Percentiles rank a stretch among this genome's conserved stretches.
Evolutionary conservation across 2,888 invertebrate species (phyloP).

Genomic region (Parelbella ahira): DNA sequence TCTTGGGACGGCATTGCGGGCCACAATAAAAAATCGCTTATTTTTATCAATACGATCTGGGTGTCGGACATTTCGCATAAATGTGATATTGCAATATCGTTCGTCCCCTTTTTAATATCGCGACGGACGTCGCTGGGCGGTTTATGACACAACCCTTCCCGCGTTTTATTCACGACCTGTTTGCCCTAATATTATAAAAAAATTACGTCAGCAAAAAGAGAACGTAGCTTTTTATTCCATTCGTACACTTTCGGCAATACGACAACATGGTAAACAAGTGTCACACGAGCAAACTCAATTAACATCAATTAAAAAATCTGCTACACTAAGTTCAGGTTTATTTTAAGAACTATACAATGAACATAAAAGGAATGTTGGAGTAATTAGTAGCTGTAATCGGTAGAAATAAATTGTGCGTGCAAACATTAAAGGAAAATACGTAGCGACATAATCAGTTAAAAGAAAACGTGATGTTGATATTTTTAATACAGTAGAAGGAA

Average conservation of each 20-base stretch:
- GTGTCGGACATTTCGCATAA: conserved; percentile 80
- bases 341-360: conserved; percentile 15
- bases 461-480: conserved; percentile 19
- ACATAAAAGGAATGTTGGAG: conserved; percentile 19
- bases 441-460: conserved; percentile 19
- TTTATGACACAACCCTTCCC: conserved; percentile 79
- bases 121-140: conserved; percentile 75
- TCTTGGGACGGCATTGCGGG: conserved; percentile 52
- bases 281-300: conserved; percentile 14
- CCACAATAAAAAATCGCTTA: conserved; percentile 79
- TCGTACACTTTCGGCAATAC: conserved; percentile 10
- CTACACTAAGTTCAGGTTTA: conserved; percentile 10
- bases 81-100: conserved; percentile 81
- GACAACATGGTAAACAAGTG: conserved; percentile 15
- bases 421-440: conserved; percentile 21
- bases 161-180: conserved; percentile 79
- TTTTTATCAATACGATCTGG: conserved; percentile 80
- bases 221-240: conserved; percentile 33
- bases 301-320: conserved; percentile 10
- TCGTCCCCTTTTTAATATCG: conserved; percentile 80
- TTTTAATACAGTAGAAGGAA: no score
- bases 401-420: conserved; percentile 24
- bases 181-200: conserved; percentile 80
- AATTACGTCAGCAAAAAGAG: conserved; percentile 74
- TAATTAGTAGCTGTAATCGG: conserved; percentile 24